Evolutionary conservation across 2,113 vertebrate genomes (phyloP), one percentile per base, ranked within the genome.

Genomic region (Euleptes europaea): DNA sequence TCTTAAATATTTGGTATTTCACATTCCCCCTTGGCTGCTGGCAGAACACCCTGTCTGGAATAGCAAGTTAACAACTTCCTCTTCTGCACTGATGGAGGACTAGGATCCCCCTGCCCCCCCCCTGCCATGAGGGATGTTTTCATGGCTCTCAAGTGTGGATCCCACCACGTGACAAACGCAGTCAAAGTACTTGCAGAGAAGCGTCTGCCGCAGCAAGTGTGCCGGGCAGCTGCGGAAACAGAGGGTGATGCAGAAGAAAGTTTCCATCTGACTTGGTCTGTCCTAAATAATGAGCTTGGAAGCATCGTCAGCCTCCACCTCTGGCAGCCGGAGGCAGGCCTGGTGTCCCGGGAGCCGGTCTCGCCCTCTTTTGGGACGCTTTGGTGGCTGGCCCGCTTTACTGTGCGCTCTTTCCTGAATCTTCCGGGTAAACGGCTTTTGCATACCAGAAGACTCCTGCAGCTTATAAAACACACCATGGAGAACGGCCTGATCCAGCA

Each of bases 51-150:
- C 78, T 83, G 92, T 94, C 93, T 94, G 92, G 91, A 93, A 91
- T 80, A 86, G 91, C 86, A 86, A 93, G 83, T 91, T 93, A 92
- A 93, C 92, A 92, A 84, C 91, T 94, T 94, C 89, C 92, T 94
- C 65, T 83, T 38, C 78, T 91, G 78, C 89, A 82, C 88, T 86
- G 88, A 57, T 91, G 91, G 88, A 66, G 83, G 90, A 92, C 86
- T 90, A 87, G 88, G 83, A 91, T 90, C 90, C 88, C 89, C 81
- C 77, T 67, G 57, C 80, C 86, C 28, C 12, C 63, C 28, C 9
- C 60, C 63, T 21, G 40, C 60, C 33, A 72, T 0, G 38, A 88
- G 90, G 90, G 82, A 92, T 79, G 71, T 84, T 90, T 92, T 78
- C 82, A 86, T 83, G 90, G 84, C 88, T 93, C 88, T 35, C 74